Evolutionary conservation across 2,888 invertebrate genomes (phyloP), one percentile per base, ranked within the genome.

Genomic region (Epistrophella euchroma): DNA sequence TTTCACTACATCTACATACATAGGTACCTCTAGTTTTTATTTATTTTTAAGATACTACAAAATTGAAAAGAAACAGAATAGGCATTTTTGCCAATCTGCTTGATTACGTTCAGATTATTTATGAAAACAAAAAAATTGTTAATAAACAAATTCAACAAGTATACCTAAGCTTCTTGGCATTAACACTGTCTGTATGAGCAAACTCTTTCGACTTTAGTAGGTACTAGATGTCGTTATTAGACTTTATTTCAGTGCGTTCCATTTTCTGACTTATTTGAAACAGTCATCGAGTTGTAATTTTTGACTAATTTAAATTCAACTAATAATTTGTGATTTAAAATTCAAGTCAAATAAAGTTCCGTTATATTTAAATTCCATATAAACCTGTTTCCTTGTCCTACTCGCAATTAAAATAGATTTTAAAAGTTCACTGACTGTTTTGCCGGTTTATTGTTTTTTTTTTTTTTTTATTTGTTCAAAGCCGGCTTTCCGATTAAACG

Each of bases 361-460:
- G 22, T 35, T 7, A 60, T 9, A 60, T 32, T 32, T 19, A 1
- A 47, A 68, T 0, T 22, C 22, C 25, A 52, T 37, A 37, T 9
- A 32, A 66, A 66, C 19, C 7, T 47, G 66, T 52, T 52, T 47
- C n/a, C n/a, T 52, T 37, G 7, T 40, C 22, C 19, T 15, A 25
- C 68, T 58, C 13, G 3, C 15, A 15, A 47, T 15, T 2, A 22
- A 58, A 58, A 73, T 66, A 58, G 40, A 66, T 17, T 22, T 56
- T 4, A 13, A n/a, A 45, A 64, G 75, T 81, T 81, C 75, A 70
- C 19, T 81, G 75, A 81, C 75, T 70, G 32, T 70, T 45, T 55
- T 55, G 43, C 73, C 72, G 78, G 45, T 28, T 64, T 45, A 28
- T 9, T 13, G 17, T 43, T 25, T 45, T 32, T 11, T n/a, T 15